Conservation (phyloP, 37 sponge, comb jelly and placozoan species). For the Cliona cf. orientalis region DNA sequence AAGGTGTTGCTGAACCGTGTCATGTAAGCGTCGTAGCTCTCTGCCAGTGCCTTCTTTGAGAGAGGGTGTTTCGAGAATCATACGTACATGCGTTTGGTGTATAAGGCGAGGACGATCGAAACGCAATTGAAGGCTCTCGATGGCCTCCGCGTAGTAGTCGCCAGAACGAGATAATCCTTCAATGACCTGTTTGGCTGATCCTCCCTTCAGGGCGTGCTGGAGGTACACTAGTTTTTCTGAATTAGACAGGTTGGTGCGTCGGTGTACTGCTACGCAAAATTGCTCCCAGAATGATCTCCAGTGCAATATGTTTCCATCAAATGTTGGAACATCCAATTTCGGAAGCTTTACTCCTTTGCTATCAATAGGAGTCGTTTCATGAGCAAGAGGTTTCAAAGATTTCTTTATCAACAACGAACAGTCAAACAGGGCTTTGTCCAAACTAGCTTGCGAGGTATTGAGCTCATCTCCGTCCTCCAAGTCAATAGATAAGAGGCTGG, state of each 20-base stretch:
- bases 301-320: conserved; percentile 12
- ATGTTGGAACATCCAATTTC: conserved; percentile 19
- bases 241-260: conserved; percentile 5
- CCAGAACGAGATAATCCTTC: conserved; percentile 18
- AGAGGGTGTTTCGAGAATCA: conserved; percentile 13
- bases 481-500: conserved; percentile 8
- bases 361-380: background rate
- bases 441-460: background rate
- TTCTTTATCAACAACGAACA: conserved; percentile 2
- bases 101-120: conserved; percentile 23
- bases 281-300: conserved; percentile 32
- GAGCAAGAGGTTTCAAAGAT: background rate
- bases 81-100: conserved; percentile 18
- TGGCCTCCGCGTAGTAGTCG: too few species aligned
- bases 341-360: conserved; percentile 19
- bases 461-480: conserved; percentile 25
- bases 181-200: conserved; percentile 1
- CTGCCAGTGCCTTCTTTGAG: conserved; percentile 20
- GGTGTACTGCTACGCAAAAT: conserved; percentile 15
- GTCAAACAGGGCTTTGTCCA: conserved; percentile 9
- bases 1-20: conserved; percentile 13
- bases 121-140: conserved; percentile 9
- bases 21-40: conserved; percentile 25
- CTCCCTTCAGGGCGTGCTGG: too few species aligned
- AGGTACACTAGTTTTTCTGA: conserved; percentile 31